Conservation (phyloP, 2,888 invertebrate species). For the Charanyca ferruginea region DNA sequence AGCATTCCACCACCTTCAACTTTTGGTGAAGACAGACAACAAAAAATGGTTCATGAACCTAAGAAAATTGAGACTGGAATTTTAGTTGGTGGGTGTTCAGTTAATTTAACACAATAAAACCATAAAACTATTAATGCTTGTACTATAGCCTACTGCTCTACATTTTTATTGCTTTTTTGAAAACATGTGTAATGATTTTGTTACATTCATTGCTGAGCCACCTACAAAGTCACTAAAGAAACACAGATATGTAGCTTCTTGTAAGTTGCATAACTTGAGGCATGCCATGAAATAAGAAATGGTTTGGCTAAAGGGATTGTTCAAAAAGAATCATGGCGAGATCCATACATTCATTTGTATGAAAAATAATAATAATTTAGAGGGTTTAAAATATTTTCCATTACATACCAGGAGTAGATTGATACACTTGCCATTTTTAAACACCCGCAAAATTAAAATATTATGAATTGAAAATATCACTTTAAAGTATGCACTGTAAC, state of each 20-base stretch:
- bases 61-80: constrained; percentile 88
- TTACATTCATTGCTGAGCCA: neutral
- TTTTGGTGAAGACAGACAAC: constrained; percentile 67
- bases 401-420: no score
- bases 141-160: neutral
- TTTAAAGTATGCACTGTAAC: no score
- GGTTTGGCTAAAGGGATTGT: no score
- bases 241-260: neutral
- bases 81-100: constrained; percentile 80
- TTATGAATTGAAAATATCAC: no score
- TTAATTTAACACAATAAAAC: neutral
- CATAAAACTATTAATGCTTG: neutral
- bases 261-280: neutral
- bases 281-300: no score
- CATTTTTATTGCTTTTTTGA: neutral
- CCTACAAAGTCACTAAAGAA: neutral
- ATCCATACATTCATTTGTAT: no score
- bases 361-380: no score
- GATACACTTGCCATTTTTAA: no score
- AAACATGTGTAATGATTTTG: neutral
- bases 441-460: no score
- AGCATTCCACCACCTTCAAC: constrained; percentile 61
- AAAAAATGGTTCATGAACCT: constrained; percentile 86
- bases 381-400: no score
- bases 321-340: no score